Conservation (phyloP, 1,140 invertebrate species). For the Plutomurus gul region DNA sequence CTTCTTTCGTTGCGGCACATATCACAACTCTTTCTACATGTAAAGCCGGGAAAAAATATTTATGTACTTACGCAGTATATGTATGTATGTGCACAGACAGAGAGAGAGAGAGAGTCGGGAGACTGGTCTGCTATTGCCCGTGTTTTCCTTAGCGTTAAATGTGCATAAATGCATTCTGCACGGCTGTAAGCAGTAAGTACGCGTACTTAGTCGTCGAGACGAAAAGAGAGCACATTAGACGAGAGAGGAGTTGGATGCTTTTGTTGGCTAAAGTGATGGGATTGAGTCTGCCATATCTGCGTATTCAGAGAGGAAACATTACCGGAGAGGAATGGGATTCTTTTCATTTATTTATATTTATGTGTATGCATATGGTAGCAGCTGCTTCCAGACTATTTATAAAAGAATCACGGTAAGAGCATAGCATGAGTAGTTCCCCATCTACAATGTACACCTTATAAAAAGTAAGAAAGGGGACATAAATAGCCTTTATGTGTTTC, state of each 20-base stretch:
- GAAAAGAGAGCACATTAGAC: neutral
- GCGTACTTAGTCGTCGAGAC: neutral
- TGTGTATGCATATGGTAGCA: conserved; percentile 23
- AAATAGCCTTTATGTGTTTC: conserved; percentile 22
- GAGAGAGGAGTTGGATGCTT: neutral
- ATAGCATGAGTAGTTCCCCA: neutral
- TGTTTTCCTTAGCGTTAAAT: neutral
- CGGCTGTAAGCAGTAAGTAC: neutral
- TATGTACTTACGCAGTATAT: neutral
- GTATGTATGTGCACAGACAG: neutral
- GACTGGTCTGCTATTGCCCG: neutral
- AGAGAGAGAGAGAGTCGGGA: neutral
- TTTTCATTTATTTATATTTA: conserved; percentile 31
- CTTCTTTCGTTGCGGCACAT: neutral
- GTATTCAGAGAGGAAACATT: conserved; percentile 27
- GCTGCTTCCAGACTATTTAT: conserved; percentile 13
- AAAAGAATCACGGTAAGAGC: conserved; percentile 19
- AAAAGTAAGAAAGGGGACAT: conserved; percentile 5
- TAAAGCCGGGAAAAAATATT: neutral
- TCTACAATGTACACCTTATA: neutral
- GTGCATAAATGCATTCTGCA: conserved; percentile 28
- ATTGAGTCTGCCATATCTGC: conserved; percentile 23
- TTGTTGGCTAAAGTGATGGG: conserved; percentile 22
- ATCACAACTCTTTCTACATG: neutral
- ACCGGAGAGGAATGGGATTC: conserved; percentile 15